Conservation (phyloP, 2,113 vertebrate species). For the Caloenas nicobarica region DNA sequence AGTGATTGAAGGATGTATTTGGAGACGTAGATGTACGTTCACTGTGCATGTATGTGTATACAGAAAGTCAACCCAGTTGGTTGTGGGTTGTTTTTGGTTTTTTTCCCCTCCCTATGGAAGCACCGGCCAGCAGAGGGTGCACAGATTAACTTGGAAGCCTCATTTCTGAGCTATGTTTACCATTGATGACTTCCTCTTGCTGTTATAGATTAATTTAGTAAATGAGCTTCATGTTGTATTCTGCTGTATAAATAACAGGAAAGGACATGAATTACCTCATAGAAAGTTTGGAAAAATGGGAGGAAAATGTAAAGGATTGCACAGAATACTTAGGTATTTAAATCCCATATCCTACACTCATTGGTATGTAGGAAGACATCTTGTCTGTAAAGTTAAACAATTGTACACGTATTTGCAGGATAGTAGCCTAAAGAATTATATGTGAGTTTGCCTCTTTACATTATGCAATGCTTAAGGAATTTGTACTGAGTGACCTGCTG, state of each 20-base stretch:
- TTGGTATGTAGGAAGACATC: not conserved
- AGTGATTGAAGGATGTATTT: not conserved
- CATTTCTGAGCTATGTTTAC: not conserved
- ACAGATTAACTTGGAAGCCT: not conserved
- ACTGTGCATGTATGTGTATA: not conserved
- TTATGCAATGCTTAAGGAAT: not conserved
- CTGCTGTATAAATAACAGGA: not conserved
- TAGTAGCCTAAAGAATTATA: not conserved
- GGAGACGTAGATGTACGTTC: not conserved
- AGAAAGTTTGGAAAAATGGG: not conserved
- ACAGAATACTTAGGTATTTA: not conserved
- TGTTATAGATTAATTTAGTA: not conserved
- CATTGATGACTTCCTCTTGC: not conserved
- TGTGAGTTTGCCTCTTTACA: not conserved
- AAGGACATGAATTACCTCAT: not conserved
- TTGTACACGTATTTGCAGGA: not conserved
- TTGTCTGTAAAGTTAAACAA: not conserved
- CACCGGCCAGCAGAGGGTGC: constrained; percentile 44
- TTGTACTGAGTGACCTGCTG: not conserved
- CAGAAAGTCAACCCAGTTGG: not conserved
- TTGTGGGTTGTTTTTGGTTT: too few species aligned
- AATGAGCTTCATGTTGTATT: not conserved
- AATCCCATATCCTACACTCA: not conserved
- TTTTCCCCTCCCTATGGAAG: not conserved
- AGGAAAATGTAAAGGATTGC: not conserved